A percentile compares a stretch with the other conserved stretches of the same genome.
Evolutionary conservation across 2,888 invertebrate species (phyloP).

Genomic region (Drosophila anomelani): DNA sequence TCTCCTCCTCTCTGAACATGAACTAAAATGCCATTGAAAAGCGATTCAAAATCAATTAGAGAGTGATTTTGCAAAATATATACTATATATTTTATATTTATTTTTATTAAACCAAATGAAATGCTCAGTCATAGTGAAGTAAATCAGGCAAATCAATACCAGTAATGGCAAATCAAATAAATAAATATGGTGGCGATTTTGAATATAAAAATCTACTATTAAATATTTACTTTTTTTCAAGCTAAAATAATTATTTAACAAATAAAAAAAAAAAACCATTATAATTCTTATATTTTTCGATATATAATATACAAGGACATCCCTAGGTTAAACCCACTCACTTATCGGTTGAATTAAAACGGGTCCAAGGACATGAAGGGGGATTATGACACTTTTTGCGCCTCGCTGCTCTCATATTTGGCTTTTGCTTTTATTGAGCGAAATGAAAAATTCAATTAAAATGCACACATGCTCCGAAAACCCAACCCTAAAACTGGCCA

Average conservation of each 20-base stretch:
- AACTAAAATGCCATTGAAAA: conserved; percentile 55
- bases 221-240: no score
- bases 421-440: conserved; percentile 69
- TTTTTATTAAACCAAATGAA: conserved; percentile 9
- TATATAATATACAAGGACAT: neutral
- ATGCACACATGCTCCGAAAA: conserved; percentile 53
- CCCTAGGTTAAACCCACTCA: neutral
- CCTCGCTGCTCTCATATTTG: conserved; percentile 59
- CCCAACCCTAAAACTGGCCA: conserved; percentile 12
- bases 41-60: conserved; percentile 69
- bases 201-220: neutral
- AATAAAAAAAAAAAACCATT: no score
- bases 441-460: conserved; percentile 79
- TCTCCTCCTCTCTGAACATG: conserved; percentile 8
- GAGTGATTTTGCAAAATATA: conserved; percentile 56
- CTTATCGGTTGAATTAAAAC: neutral
- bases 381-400: conserved; percentile 70
- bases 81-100: neutral
- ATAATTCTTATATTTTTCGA: no score
- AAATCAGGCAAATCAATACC: conserved; percentile 30
- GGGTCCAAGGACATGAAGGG: conserved; percentile 37
- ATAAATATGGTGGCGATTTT: neutral
- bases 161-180: neutral
- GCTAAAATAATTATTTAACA: no score
- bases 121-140: conserved; percentile 18